Evolutionary conservation across 1,140 invertebrate species (phyloP).

Genomic region (Platyura marginata): DNA sequence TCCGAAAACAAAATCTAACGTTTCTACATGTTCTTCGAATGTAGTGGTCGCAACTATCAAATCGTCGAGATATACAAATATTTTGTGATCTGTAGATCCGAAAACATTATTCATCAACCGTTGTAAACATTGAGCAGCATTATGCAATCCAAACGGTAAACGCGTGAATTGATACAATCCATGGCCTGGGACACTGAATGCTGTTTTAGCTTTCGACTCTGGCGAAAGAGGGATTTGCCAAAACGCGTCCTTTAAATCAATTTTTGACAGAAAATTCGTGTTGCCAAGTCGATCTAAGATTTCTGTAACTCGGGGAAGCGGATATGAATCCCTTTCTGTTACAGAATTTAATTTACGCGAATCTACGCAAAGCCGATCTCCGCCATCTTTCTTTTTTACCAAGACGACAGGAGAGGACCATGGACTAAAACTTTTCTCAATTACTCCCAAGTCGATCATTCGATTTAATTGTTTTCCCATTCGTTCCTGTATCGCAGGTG

Average conservation of each 20-base stretch:
- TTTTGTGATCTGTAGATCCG: not conserved
- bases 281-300: slow-evolving; percentile 5
- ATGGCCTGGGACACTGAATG: slow-evolving; percentile 23
- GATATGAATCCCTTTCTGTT: slow-evolving; percentile 7
- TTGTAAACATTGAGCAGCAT: slow-evolving; percentile 26
- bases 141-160: slow-evolving; percentile 27
- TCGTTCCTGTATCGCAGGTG: too few species aligned
- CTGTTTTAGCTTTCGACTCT: slow-evolving; percentile 20
- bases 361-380: not conserved
- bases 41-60: slow-evolving; percentile 9
- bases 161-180: slow-evolving; percentile 13
- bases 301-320: slow-evolving; percentile 5
- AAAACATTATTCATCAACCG: slow-evolving; percentile 17
- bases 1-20: slow-evolving; percentile 11
- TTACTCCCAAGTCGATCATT: too few species aligned
- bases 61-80: slow-evolving; percentile 13
- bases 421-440: too few species aligned
- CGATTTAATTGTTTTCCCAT: too few species aligned
- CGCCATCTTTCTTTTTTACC: too few species aligned
- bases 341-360: slow-evolving; percentile 5
- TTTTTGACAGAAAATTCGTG: slow-evolving; percentile 10
- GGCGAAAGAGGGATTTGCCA: slow-evolving; percentile 17
- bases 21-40: slow-evolving; percentile 9
- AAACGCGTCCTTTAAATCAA: slow-evolving; percentile 20
- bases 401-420: too few species aligned